Evolutionary conservation across 92 coral and sea anemone genomes (phyloP).

Genomic region (Parazoanthus atlanticus): DNA sequence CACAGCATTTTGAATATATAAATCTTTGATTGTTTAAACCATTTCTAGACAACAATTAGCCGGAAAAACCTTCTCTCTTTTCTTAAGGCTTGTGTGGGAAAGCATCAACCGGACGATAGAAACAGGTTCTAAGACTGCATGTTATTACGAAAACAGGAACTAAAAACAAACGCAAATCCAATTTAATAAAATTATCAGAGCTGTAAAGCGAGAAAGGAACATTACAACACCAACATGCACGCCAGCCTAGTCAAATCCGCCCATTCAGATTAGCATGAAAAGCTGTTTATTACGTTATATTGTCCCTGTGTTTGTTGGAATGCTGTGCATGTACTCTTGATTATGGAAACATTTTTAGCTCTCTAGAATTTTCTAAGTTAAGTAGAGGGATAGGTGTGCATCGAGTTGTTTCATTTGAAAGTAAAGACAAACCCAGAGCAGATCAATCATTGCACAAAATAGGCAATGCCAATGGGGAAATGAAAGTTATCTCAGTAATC

Average conservation of each 20-base stretch:
- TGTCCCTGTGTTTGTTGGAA: background rate
- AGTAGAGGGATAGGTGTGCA: background rate
- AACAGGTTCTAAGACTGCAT: background rate
- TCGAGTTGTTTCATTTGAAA: background rate
- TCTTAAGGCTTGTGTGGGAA: background rate
- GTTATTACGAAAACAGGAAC: background rate
- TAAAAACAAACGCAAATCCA: background rate
- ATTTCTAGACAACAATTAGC: background rate
- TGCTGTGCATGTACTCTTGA: background rate
- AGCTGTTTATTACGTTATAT: background rate
- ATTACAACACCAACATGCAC: too few species aligned
- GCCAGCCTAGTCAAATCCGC: background rate
- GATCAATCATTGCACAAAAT: background rate
- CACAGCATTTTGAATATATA: background rate
- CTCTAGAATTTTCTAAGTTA: background rate
- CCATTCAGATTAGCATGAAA: background rate
- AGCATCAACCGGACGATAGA: background rate
- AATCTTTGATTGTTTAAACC: background rate
- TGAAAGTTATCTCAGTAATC: background rate
- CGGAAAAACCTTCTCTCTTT: background rate
- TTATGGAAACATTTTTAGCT: background rate
- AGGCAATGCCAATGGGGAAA: background rate
- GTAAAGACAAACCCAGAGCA: background rate
- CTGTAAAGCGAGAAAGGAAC: background rate
- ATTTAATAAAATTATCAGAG: background rate